Conservation (phyloP, 35 echinoderm and acorn worm genomes). For the Apostichopus japonicus region DNA sequence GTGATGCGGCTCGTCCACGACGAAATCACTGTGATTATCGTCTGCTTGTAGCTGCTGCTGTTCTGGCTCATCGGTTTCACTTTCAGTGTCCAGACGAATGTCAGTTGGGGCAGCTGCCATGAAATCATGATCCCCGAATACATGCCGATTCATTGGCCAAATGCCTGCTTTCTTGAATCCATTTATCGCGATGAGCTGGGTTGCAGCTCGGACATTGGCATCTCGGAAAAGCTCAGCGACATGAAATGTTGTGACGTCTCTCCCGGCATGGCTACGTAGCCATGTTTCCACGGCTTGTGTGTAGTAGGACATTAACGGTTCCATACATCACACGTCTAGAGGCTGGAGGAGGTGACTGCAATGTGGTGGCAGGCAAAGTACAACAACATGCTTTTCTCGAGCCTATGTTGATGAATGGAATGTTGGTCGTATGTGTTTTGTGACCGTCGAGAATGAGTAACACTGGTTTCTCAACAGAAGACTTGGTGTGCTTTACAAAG, state of each 20-base stretch:
- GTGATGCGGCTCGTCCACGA: not conserved
- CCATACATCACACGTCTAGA: slow-evolving; percentile 66
- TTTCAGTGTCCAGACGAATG: slow-evolving; percentile 26
- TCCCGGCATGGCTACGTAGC: slow-evolving; percentile 50
- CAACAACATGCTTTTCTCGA: slow-evolving; percentile 49
- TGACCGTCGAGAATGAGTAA: slow-evolving; percentile 59
- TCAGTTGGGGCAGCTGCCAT: slow-evolving; percentile 26
- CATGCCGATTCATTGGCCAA: slow-evolving; percentile 43
- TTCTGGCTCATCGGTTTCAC: slow-evolving; percentile 12
- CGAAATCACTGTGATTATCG: not conserved
- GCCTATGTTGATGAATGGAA: slow-evolving; percentile 60
- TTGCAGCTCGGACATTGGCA: slow-evolving; percentile 48
- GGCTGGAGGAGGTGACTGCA: slow-evolving; percentile 63
- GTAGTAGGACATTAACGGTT: slow-evolving; percentile 61
- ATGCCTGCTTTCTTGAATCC: slow-evolving; percentile 65
- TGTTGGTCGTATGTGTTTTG: slow-evolving; percentile 62
- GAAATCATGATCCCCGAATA: slow-evolving; percentile 50
- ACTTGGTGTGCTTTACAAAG: slow-evolving; percentile 42
- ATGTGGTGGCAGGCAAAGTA: slow-evolving; percentile 62
- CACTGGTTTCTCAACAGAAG: slow-evolving; percentile 48
- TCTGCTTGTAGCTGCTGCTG: slow-evolving; percentile 2
- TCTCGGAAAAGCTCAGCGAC: slow-evolving; percentile 46
- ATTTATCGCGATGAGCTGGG: slow-evolving; percentile 41
- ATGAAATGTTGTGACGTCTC: slow-evolving; percentile 52
- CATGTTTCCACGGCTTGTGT: slow-evolving; percentile 50